Conservation (phyloP, 2,113 vertebrate genomes). For the Rattus norvegicus region GRCr8 NC_086022.1:114811501-114812000, state of each 20-base stretch:
- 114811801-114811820: not conserved
- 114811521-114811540: not conserved
- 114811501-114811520: not conserved
- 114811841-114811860: not conserved
- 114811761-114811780: not conserved
- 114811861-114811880: not conserved
- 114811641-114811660: not conserved
- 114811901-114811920: not conserved
- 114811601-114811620: not conserved
- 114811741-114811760: not conserved
- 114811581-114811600: not conserved
- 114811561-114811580: not conserved
- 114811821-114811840: not conserved
- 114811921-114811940: not conserved
- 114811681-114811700: slow-evolving; percentile 12
- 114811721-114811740: not conserved
- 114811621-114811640: not conserved
- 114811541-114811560: slow-evolving; percentile 1
- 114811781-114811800: not conserved
- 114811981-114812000: not conserved
- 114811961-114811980: not conserved
- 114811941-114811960: not conserved
- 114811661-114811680: not conserved
- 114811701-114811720: slow-evolving; percentile 11
- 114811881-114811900: not conserved